Evolutionary conservation across 2,113 vertebrate species (phyloP).

Genomic region (Stercorarius parasiticus): DNA sequence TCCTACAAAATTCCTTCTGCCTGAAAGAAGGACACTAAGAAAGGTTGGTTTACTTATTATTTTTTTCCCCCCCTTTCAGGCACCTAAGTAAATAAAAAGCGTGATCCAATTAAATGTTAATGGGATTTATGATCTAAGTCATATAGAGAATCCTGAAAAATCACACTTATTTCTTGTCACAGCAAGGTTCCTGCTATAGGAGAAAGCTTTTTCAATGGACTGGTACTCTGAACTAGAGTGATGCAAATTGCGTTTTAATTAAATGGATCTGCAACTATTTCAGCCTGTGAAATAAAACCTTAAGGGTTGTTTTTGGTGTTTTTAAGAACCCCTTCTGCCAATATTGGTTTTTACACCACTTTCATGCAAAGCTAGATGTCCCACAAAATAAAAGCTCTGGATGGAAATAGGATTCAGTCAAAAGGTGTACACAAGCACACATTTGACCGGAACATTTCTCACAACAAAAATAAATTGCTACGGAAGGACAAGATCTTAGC

Average conservation of each 20-base stretch:
- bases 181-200: not conserved
- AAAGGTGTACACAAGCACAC: not conserved
- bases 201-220: not conserved
- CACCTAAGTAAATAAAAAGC: not conserved
- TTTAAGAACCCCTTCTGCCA: not conserved
- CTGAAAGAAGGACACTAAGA: not conserved
- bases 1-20: constrained; percentile 1
- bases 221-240: not conserved
- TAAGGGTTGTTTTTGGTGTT: not conserved
- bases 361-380: not conserved
- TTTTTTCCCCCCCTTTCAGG: not conserved
- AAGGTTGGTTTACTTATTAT: not conserved
- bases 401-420: not conserved
- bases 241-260: not conserved
- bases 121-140: not conserved
- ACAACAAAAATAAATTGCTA: not conserved
- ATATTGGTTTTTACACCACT: not conserved
- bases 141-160: not conserved
- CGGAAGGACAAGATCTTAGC: not conserved
- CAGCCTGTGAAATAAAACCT: not conserved
- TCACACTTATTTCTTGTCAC: not conserved
- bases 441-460: not conserved
- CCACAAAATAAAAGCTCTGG: not conserved
- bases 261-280: not conserved
- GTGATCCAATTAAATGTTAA: constrained; percentile 12